These are phyloP conservation scores for Epizoanthus stellaris DNA, from an alignment of 92 coral and sea anemone species.

Conservation along the genomic window DNA sequence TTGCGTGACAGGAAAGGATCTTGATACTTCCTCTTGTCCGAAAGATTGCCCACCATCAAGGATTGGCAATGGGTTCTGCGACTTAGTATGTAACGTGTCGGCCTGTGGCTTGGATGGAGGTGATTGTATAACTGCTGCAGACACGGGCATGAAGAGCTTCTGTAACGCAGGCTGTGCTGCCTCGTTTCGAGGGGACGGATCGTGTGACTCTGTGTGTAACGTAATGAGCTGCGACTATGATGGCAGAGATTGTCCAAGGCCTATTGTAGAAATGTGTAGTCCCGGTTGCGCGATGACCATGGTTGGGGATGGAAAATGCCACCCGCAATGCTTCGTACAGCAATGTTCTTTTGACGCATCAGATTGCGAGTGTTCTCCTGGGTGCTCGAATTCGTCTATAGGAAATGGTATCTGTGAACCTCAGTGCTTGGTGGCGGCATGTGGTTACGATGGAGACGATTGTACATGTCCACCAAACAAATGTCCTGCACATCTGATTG, in stretches of 20 bases:
- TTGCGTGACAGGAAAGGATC: conserved; percentile 35
- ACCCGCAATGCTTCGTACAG: conserved; percentile 56
- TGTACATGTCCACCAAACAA: conserved; percentile 58
- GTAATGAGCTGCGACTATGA: conserved; percentile 61
- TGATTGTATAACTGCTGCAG: conserved; percentile 31
- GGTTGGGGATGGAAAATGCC: conserved; percentile 74
- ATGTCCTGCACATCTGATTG: conserved; percentile 53
- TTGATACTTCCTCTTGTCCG: conserved; percentile 43
- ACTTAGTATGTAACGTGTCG: conserved; percentile 42
- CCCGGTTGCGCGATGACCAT: conserved; percentile 53
- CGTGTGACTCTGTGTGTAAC: conserved; percentile 73
- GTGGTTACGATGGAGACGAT: conserved; percentile 63
- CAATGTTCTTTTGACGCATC: conserved; percentile 73
- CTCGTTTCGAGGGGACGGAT: conserved; percentile 59
- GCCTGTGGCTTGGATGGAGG: conserved; percentile 56
- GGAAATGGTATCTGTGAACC: conserved; percentile 67
- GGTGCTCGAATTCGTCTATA: conserved; percentile 54
- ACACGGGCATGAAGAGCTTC: conserved; percentile 8
- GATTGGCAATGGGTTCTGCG: conserved; percentile 62
- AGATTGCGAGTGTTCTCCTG: conserved; percentile 72
- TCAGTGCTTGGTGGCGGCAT: conserved; percentile 55
- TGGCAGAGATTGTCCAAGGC: conserved; percentile 60
- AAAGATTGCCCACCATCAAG: conserved; percentile 61
- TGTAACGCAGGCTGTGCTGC: conserved; percentile 64
- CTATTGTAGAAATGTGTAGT: conserved; percentile 53